Evolutionary conservation across 2,113 vertebrate species (phyloP), one percentile per base, ranked within the genome.

Genomic region (Addax nasomaculatus): DNA sequence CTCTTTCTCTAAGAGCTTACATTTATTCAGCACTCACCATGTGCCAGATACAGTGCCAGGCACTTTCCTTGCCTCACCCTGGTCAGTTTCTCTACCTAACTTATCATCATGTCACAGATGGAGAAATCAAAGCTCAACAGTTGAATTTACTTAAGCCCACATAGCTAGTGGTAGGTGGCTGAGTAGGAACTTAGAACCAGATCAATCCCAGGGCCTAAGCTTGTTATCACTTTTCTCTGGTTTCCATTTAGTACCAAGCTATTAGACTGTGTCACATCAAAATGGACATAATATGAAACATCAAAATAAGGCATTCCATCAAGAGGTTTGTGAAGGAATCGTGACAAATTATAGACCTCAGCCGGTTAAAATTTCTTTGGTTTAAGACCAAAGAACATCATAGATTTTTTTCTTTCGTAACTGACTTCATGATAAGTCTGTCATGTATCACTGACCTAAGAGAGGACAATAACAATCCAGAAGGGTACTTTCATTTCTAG

Each of bases 401-500:
- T 30, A 80, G 85, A 80, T 80, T 21, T 73, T 73, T 88, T 94
- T 93, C 89, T 57, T 78, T 43, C 13, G 47, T 90, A 83, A 90
- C 30, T 84, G 51, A 78, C 53, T 73, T 96, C 60, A 45, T 64
- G 79, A 93, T 89, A 97, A 96, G 33, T 17, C 64, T 91, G 90
- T 89, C 39, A 79, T 70, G 78, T 96, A 67, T 95, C 85, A 76
- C 17, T 93, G 94, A 97, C 95, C 88, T 80, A 84, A 29, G 45
- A 79, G 49, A 96, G 81, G 94, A 96, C 90, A 95, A 30, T 64
- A 79, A 45, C 79, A 96, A 90, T 47, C n/a, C 83, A 97, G 76
- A 91, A 89, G 49, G 87, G n/a, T 92, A 93, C 78, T 93, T 97
- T 78, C 23, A 45, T 86, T 96, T 94, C 88, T 78, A 91, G 89